Conservation (phyloP, 2,888 invertebrate species). For the Pseudolycoriella hygida region DNA sequence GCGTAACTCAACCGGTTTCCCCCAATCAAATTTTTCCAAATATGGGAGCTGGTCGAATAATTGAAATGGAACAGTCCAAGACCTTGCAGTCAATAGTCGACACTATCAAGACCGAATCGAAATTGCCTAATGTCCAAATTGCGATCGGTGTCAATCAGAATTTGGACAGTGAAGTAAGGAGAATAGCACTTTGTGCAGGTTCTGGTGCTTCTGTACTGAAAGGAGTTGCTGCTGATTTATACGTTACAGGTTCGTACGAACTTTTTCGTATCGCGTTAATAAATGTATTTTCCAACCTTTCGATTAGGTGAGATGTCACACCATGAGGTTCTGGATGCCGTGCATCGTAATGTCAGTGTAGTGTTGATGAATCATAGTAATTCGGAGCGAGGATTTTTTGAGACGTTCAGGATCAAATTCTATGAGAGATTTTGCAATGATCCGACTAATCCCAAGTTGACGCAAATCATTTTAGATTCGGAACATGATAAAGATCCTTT, state of each 20-base stretch:
- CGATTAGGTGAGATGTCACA: slow-evolving; percentile 69
- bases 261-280: not conserved
- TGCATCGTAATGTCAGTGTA: slow-evolving; percentile 59
- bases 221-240: slow-evolving; percentile 55
- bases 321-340: slow-evolving; percentile 78
- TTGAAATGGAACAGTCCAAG: slow-evolving; percentile 29
- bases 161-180: slow-evolving; percentile 33
- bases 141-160: slow-evolving; percentile 36
- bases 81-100: slow-evolving; percentile 42
- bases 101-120: slow-evolving; percentile 49
- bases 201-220: slow-evolving; percentile 67
- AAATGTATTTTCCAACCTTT: not conserved
- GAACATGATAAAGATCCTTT: too few species aligned
- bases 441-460: too few species aligned
- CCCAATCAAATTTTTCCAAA: slow-evolving; percentile 6
- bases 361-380: slow-evolving; percentile 87
- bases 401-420: too few species aligned
- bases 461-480: too few species aligned
- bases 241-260: slow-evolving; percentile 41
- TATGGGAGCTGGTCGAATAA: slow-evolving; percentile 39
- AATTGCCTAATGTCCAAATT: slow-evolving; percentile 50
- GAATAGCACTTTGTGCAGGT: slow-evolving; percentile 77
- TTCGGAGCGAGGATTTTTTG: slow-evolving; percentile 76
- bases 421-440: too few species aligned
- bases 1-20: not conserved